Base-by-base conservation (phyloP, 2,888 invertebrate genomes). In the Lobophora halterata region DNA sequence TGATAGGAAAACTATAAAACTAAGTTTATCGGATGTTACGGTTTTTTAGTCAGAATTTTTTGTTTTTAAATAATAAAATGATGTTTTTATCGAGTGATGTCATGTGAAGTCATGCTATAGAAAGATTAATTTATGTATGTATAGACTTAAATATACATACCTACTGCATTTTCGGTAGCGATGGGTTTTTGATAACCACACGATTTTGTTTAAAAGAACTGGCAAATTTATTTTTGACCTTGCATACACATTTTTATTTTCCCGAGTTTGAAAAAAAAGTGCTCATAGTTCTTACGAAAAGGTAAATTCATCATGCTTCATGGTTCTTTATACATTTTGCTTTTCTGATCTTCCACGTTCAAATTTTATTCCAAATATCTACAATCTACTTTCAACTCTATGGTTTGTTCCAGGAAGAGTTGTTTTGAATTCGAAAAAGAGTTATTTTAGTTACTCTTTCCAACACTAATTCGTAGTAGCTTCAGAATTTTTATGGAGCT, bases 381-480 rank as follows among this genome's bases (percentile, higher is more conserved):
- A 28, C 17, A 31, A 33, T 25, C 55, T 21, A 75, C 54, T 69
- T 55, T 52, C 40, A 55, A 58, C 70, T 63, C 60, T 79, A 70
- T 52, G 18, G n/a, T 14, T 37, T 8, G 12, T 7, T 27, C 8
- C 5, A 20, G 38, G 44, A 47, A 57, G 56, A 55, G 44, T 53
- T 55, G 59, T 43, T 65, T 74, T 63, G 24, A 54, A 49, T 49
- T 50, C 46, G 38, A 35, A 41, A 45, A 50, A 51, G 42, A n/a
- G 52, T 38, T 48, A 59, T 58, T 65, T 61, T 67, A 73, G 67
- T 67, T 69, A 71, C 77, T 77, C 80, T 80, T 79, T 77, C 71
- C 70, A 67, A 72, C 69, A 79, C 75, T 79, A 79, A 81, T 80
- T 82, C 76, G 68, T 61, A 61, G 65, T 63, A 57, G 65, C 63